Conservation (phyloP, 92 coral and sea anemone genomes). For the Porites evermanni region DNA sequence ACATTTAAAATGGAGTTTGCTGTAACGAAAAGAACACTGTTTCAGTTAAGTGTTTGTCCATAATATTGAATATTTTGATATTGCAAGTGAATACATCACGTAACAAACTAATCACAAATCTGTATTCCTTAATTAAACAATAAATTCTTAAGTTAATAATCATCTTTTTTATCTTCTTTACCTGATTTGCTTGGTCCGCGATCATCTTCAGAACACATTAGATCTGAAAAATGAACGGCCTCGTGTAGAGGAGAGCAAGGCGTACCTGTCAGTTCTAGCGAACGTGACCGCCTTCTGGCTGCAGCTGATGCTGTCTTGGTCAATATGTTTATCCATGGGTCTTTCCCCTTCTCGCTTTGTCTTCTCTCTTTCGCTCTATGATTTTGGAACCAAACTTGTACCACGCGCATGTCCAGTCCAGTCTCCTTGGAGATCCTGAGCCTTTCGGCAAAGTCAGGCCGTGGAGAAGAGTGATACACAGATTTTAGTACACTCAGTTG, state of each 20-base stretch:
- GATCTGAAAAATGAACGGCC: neutral
- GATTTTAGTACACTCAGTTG: conserved; percentile 75
- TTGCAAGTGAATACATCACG: too few species aligned
- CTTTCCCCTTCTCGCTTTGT: conserved; percentile 41
- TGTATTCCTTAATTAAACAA: too few species aligned
- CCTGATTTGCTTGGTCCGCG: conserved; percentile 5
- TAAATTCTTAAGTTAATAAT: too few species aligned
- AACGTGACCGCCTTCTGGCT: neutral
- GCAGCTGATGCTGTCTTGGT: neutral
- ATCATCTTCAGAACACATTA: conserved; percentile 10
- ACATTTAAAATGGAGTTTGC: conserved; percentile 1
- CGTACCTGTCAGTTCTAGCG: conserved; percentile 4
- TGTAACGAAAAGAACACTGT: neutral
- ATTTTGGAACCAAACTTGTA: conserved; percentile 97
- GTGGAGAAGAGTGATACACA: conserved; percentile 70
- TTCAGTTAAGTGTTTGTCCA: neutral
- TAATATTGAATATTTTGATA: too few species aligned
- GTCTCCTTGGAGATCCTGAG: conserved; percentile 78
- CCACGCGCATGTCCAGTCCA: conserved; percentile 90
- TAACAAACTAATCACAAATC: too few species aligned
- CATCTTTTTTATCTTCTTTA: conserved; percentile 6
- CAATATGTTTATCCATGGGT: conserved; percentile 59
- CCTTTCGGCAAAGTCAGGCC: conserved; percentile 75
- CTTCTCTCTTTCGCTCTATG: conserved; percentile 89
- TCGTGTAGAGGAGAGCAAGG: neutral